A percentile compares a stretch with the other conserved stretches of the same genome.
Evolutionary conservation across 2,113 vertebrate species (phyloP).

Genomic region (Actenoides lindsayi): DNA sequence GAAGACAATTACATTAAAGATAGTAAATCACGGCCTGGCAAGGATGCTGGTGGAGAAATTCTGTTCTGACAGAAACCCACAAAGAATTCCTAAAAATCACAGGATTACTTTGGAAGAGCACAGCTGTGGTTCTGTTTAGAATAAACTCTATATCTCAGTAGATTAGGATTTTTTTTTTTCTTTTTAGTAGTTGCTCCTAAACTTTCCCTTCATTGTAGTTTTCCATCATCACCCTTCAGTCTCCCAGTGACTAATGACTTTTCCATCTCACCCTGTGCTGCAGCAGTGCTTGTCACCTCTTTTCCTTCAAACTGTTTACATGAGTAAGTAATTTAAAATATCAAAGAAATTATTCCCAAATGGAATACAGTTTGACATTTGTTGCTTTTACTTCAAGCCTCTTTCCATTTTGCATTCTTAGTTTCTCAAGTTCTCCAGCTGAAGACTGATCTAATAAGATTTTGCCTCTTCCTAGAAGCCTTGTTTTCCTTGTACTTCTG

Average conservation of each 20-base stretch:
- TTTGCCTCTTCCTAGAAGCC: not conserved
- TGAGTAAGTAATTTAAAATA: not conserved
- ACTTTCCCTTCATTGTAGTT: conserved; percentile 12
- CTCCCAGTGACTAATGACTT: not conserved
- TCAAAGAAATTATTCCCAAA: not conserved
- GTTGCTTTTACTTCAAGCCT: not conserved
- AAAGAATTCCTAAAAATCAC: not conserved
- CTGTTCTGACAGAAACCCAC: not conserved
- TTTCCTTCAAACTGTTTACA: not conserved
- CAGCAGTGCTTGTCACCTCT: not conserved
- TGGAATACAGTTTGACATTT: not conserved
- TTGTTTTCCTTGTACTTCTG: not conserved
- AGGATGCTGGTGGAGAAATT: conserved; percentile 10
- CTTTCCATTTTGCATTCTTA: not conserved
- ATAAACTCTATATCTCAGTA: not conserved
- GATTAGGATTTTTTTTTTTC: not conserved
- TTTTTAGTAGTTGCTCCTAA: not conserved
- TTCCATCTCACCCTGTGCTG: not conserved
- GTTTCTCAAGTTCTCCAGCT: not conserved
- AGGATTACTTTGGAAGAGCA: not conserved
- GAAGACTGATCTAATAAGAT: not conserved
- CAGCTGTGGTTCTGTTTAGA: not conserved
- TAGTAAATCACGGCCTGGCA: conserved; percentile 22
- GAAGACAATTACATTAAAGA: conserved; percentile 43
- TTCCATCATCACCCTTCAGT: not conserved